A percentile compares a stretch with the other conserved stretches of the same genome.
Evolutionary conservation across 2,797 vertebrate species (phyloP).

Genomic region (Danionella dracula): DNA sequence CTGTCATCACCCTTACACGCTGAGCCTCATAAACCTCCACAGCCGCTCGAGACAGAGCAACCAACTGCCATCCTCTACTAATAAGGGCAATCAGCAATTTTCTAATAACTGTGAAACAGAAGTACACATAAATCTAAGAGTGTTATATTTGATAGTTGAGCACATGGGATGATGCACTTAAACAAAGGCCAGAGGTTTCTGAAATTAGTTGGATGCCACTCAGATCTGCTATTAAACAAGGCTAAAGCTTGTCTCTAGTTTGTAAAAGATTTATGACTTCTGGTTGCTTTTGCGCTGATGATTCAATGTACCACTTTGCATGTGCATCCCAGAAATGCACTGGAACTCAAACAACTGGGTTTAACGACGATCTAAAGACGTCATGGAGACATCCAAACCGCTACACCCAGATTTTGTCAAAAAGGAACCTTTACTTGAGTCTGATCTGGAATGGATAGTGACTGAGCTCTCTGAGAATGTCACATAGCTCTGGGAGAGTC

Average conservation of each 20-base stretch:
- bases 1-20: conserved; percentile 68
- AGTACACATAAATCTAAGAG: neutral
- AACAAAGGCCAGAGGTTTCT: conserved; percentile 6
- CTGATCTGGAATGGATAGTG: too few relatives aligned
- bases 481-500: too few relatives aligned
- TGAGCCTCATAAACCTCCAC: conserved; percentile 55
- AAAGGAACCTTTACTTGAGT: too few relatives aligned
- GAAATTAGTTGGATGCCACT: conserved; percentile 14
- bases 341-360: neutral
- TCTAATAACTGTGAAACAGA: neutral
- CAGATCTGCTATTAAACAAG: conserved; percentile 36
- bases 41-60: conserved; percentile 26
- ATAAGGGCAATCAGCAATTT: conserved; percentile 21
- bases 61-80: conserved; percentile 28
- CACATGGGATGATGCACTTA: neutral
- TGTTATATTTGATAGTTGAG: too few relatives aligned
- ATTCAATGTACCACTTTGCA: conserved; percentile 42
- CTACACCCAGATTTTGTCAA: too few relatives aligned
- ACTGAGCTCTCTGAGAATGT: too few relatives aligned
- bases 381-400: too few relatives aligned
- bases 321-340: conserved; percentile 27
- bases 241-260: conserved; percentile 9
- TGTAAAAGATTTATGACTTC: conserved; percentile 41
- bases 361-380: too few relatives aligned
- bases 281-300: conserved; percentile 28